Evolutionary conservation across 2,113 vertebrate genomes (phyloP), one percentile per base, ranked within the genome.

Genomic region (Nematolebias whitei): DNA sequence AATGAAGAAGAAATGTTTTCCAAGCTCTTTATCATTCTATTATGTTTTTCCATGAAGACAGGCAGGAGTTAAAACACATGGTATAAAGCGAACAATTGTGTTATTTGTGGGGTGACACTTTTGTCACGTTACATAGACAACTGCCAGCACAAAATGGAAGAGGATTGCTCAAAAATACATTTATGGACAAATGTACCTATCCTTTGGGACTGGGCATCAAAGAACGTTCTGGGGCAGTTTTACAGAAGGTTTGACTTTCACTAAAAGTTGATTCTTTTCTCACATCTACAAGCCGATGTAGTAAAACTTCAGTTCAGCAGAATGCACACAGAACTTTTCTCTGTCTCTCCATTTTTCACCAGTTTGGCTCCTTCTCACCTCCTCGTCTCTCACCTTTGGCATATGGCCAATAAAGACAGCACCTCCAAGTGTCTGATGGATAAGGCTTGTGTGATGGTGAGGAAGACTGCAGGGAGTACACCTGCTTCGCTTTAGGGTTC

Each of bases 341-440:
- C 51, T 47, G 9, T 55, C 52, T 22, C 35, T 63, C 5, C 6
- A 23, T 18, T 56, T 55, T 38, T 43, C 15, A 10, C 29, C 16
- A 53, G 38, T 32, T 23, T 29, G 12, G 26, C 39, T 54, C 22
- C 15, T 19, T 45, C 19, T 15, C 10, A 38, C 38, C 32, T 62
- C 40, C 48, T 35, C 19, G 22, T 61, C 57, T 49, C 62, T 76
- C 74, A 70, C 74, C 69, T 80, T 70, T 76, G 63, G 65, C 58
- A 12, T 19, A 0, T 4, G n/a, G 77, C 74, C 32, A 26, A 66
- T 61, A 20, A 41, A 66, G 49, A 68, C 61, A 43, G 24, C 65
- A 50, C 74, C 61, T 72, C 51, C 60, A n/a, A 52, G 79, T 20
- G 39, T 69, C 49, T 86, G 76, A 84, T 78, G 68, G 74, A 83